Conservation (phyloP, 2,888 invertebrate genomes). For the Caenorhabditis angaria region DNA sequence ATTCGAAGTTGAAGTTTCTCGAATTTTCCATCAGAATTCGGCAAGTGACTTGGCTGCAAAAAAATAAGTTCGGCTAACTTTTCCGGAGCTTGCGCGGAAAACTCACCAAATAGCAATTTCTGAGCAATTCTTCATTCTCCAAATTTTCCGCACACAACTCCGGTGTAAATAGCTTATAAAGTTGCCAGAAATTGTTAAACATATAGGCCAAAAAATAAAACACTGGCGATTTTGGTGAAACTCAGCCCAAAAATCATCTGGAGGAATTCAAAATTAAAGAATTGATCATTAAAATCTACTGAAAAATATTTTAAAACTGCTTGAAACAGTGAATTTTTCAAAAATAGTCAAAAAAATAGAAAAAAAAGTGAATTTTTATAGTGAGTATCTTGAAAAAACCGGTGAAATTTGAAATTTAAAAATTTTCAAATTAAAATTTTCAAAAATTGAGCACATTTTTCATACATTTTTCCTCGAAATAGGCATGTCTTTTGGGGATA, state of each 20-base stretch:
- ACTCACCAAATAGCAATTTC: constrained; percentile 1
- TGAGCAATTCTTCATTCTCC: constrained; percentile 11
- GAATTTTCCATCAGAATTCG: constrained; percentile 41
- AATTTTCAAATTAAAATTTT: constrained; percentile 8
- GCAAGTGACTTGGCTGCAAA: constrained; percentile 48
- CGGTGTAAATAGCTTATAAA: constrained; percentile 74
- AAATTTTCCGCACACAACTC: constrained; percentile 38
- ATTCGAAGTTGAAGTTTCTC: constrained; percentile 60
- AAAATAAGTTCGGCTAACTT: not conserved
- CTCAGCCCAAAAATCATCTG: constrained; percentile 20
- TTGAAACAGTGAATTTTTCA: not conserved
- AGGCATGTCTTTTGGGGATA: constrained; percentile 43
- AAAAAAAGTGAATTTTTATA: not conserved
- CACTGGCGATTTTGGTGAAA: not conserved
- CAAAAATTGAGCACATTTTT: constrained; percentile 34
- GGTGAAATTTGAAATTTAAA: not conserved
- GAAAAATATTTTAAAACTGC: not conserved
- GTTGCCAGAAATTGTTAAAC: constrained; percentile 74
- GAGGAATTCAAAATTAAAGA: not conserved
- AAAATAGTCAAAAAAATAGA: not conserved
- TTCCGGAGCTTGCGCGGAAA: no score
- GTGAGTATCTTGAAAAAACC: constrained; percentile 14
- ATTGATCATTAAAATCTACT: not conserved
- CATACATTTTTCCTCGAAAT: constrained; percentile 49
- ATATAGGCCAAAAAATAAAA: constrained; percentile 74